These are phyloP conservation scores for Labia minor DNA, from an alignment of 2,888 invertebrate genomes.

Conservation along the genomic window DNA sequence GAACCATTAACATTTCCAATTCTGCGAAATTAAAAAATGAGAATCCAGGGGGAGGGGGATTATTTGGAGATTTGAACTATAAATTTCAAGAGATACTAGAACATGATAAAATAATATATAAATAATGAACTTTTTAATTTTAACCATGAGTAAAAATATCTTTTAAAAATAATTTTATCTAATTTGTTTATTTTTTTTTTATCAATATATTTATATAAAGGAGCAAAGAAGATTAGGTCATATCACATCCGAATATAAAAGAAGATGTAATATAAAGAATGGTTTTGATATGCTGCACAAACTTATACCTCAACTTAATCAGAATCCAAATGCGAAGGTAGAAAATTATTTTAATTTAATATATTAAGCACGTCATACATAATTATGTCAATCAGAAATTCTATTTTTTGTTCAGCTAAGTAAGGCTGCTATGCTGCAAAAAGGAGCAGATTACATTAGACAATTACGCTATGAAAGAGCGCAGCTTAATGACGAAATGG, in stretches of 20 bases:
- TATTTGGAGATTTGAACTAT: too few relatives aligned
- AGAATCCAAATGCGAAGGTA: constrained; percentile 82
- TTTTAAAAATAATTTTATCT: too few relatives aligned
- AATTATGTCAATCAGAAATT: neutral
- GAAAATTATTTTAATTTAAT: constrained; percentile 18
- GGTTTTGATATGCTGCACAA: constrained; percentile 90
- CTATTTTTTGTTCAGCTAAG: constrained; percentile 49
- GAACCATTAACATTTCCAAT: too few relatives aligned
- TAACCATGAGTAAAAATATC: too few relatives aligned
- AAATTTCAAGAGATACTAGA: too few relatives aligned
- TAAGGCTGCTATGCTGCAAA: constrained; percentile 94
- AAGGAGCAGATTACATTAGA: constrained; percentile 90
- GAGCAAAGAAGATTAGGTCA: constrained; percentile 44
- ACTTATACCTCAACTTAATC: constrained; percentile 80
- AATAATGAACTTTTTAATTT: too few relatives aligned
- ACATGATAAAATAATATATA: too few relatives aligned
- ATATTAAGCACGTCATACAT: neutral
- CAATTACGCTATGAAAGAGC: constrained; percentile 75
- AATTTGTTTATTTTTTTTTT: too few relatives aligned
- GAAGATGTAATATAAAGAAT: constrained; percentile 89
- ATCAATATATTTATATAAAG: too few relatives aligned
- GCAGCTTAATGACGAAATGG: constrained; percentile 82
- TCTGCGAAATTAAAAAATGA: too few relatives aligned
- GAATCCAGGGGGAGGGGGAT: too few relatives aligned
- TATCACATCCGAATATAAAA: constrained; percentile 91